Evolutionary conservation across 2,113 vertebrate species (phyloP), one percentile per base, ranked within the genome.

Genomic region (Pandion haliaetus): DNA sequence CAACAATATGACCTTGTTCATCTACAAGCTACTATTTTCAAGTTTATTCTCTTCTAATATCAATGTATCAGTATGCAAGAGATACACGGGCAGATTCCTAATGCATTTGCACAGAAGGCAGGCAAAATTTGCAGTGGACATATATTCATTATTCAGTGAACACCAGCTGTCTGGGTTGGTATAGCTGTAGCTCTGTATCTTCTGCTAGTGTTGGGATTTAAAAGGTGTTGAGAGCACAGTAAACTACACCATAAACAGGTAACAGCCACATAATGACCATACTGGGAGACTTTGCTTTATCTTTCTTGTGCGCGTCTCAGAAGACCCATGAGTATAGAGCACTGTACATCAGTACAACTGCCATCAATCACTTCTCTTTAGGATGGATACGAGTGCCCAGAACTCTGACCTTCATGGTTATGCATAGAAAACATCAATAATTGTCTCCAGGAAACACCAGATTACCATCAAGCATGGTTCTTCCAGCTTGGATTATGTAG

Each of bases 251-350:
- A 16, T 54, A n/a, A 88, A 67, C 8, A 90, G 36, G 44, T 54
- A 93, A n/a, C 26, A 61, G 40, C 11, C 25, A 49, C 24, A 19
- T 21, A 62, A 86, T 38, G 8, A 81, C 21, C 26, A 88, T 19
- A 29, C 12, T 50, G 31, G 8, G 50, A 77, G 12, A 59, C n/a
- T 59, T 55, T 9, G 11, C 12, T 62, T 65, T 42, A 40, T 32
- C 34, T 55, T 71, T 78, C 18, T 28, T 50, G 6, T 17, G 17
- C 0, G 0, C 3, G 0, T 8, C 40, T 82, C 34, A 25, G 44
- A 93, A 85, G 32, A 72, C 10, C 16, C 4, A 0, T 20, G 34
- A 63, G 42, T 29, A 52, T 31, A 77, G 47, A 82, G 11, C 26
- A 26, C 42, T 14, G 9, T 7, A 38, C 9, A 38, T 34, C n/a